Evolutionary conservation across 2,113 vertebrate species (phyloP).

Genomic region (Turdus rufiventris): DNA sequence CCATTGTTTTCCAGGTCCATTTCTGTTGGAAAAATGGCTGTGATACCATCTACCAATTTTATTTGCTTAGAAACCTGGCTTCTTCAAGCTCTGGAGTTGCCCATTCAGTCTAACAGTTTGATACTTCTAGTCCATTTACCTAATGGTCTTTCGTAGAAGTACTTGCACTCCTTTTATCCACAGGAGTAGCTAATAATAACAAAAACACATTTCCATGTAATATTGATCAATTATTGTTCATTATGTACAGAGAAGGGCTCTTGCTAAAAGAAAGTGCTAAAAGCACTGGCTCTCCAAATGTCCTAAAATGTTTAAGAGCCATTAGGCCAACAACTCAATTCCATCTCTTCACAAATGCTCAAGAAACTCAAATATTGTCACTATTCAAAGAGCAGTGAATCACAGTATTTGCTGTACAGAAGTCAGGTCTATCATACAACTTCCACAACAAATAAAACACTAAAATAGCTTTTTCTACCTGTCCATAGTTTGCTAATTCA

Average conservation of each 20-base stretch:
- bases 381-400: background rate
- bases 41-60: background rate
- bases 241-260: background rate
- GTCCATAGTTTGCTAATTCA: background rate
- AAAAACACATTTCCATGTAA: background rate
- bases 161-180: background rate
- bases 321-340: background rate
- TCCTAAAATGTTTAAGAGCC: background rate
- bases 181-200: background rate
- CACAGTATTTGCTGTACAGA: background rate
- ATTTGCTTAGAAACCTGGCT: background rate
- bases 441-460: background rate
- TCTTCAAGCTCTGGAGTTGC: background rate
- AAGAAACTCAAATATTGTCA: background rate
- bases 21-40: background rate
- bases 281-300: background rate
- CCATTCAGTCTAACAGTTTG: background rate
- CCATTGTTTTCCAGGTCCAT: background rate
- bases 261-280: background rate
- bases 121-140: background rate
- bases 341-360: background rate
- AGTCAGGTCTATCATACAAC: background rate
- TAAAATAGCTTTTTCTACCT: background rate
- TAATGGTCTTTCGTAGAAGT: background rate
- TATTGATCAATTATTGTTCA: constrained; percentile 1